These are phyloP conservation scores for Holocentrus rufus DNA, from an alignment of 2,797 vertebrate genomes.

Conservation along the genomic window DNA sequence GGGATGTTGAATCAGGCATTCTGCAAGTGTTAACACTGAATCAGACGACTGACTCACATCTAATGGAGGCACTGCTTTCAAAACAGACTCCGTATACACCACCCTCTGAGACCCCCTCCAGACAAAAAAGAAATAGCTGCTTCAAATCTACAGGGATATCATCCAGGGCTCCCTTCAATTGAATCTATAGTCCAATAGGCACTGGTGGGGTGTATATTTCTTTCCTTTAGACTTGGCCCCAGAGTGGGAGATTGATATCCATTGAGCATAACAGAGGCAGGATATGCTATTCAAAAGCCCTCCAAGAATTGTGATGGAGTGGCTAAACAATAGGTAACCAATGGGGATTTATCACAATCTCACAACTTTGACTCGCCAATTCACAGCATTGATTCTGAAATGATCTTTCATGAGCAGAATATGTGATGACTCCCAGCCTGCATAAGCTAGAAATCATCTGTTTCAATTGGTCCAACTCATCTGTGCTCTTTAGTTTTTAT, in stretches of 20 bases:
- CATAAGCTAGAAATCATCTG: conserved; percentile 18
- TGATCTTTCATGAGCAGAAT: conserved; percentile 47
- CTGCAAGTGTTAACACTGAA: conserved; percentile 64
- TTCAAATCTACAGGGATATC: conserved; percentile 65
- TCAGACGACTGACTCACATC: conserved; percentile 70
- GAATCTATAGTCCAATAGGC: conserved; percentile 68
- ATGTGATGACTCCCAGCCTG: conserved; percentile 28
- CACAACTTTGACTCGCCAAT: conserved; percentile 49
- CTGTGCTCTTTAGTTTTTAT: not conserved
- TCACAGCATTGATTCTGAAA: conserved; percentile 53
- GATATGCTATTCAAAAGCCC: conserved; percentile 63
- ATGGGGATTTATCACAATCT: conserved; percentile 67
- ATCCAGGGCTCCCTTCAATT: conserved; percentile 57
- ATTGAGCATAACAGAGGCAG: conserved; percentile 64
- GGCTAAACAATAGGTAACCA: conserved; percentile 71
- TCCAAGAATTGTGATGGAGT: conserved; percentile 66
- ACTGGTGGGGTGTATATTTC: conserved; percentile 61
- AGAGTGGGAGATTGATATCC: conserved; percentile 65
- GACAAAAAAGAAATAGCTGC: conserved; percentile 65
- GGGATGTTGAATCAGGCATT: conserved; percentile 67
- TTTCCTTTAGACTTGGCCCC: conserved; percentile 58
- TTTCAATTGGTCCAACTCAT: not conserved
- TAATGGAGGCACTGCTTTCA: conserved; percentile 74
- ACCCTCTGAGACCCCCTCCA: conserved; percentile 48
- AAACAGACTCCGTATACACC: conserved; percentile 73